phyloP scores from a whole-genome alignment of 2,888 invertebrate species.

The Meliscaeva auricollis region DNA sequence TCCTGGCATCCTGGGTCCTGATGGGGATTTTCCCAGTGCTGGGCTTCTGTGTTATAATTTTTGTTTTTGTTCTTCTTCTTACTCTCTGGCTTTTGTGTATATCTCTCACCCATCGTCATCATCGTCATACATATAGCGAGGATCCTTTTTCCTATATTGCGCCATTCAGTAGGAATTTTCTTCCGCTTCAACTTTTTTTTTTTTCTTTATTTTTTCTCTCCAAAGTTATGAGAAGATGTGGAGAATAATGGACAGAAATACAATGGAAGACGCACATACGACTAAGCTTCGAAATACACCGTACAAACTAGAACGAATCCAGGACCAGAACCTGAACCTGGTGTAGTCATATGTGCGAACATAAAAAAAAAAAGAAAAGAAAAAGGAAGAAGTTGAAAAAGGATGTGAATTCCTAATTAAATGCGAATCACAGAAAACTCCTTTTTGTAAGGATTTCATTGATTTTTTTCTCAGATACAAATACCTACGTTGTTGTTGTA shows the following conservation, averaged over 20 bases:
- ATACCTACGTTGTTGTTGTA: background rate
- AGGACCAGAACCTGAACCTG: conserved; percentile 2
- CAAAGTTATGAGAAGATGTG: conserved; percentile 29
- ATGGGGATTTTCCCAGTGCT: conserved; percentile 15
- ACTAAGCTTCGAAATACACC: background rate
- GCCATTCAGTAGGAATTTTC: conserved; percentile 31
- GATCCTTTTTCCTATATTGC: background rate
- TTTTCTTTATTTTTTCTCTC: background rate
- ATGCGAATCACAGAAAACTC: conserved; percentile 52
- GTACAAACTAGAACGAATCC: background rate
- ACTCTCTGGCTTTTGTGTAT: conserved; percentile 38
- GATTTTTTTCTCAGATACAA: conserved; percentile 22
- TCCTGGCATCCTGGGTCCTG: background rate
- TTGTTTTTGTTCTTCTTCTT: background rate
- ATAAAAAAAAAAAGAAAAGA: background rate
- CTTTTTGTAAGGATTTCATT: conserved; percentile 24
- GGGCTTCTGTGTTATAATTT: conserved; percentile 1
- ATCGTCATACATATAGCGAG: background rate
- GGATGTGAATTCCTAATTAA: conserved; percentile 67
- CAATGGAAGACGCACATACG: conserved; percentile 6
- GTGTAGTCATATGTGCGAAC: background rate
- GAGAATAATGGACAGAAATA: conserved; percentile 21
- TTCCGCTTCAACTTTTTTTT: conserved; percentile 41
- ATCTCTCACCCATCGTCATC: conserved; percentile 31
- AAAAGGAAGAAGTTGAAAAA: conserved; percentile 12